phyloP scores from a whole-genome alignment of 2,113 vertebrate genomes.

The Perccottus glenii region DNA sequence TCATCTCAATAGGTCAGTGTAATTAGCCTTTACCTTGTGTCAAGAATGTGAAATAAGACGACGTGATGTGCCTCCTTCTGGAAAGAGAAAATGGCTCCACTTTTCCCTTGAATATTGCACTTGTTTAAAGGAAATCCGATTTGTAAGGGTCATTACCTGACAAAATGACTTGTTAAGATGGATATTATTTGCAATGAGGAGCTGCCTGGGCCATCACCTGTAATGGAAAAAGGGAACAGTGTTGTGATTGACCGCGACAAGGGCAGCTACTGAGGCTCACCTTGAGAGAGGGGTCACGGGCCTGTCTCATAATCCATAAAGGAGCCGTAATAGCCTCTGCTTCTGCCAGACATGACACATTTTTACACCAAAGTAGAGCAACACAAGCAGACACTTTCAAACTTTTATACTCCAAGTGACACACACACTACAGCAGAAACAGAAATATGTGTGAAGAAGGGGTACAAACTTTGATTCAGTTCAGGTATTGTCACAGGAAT shows the following conservation, averaged over 20 bases:
- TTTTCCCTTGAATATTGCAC: conserved; percentile 10
- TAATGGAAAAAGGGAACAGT: conserved; percentile 48
- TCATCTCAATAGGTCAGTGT: background rate
- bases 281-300: conserved; percentile 72
- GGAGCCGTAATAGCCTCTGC: conserved; percentile 64
- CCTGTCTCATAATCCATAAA: conserved; percentile 74
- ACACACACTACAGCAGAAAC: too few relatives aligned
- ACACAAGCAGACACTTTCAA: conserved; percentile 33
- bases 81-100: conserved; percentile 23
- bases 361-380: conserved; percentile 59
- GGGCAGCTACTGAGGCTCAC: conserved; percentile 68
- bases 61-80: background rate
- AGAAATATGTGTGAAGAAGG: too few relatives aligned
- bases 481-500: too few relatives aligned
- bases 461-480: too few relatives aligned
- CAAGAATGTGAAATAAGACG: conserved; percentile 9
- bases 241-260: conserved; percentile 61
- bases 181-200: conserved; percentile 50
- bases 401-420: conserved; percentile 18
- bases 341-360: conserved; percentile 59
- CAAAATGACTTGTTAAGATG: conserved; percentile 47
- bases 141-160: conserved; percentile 29
- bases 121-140: conserved; percentile 34
- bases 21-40: conserved; percentile 28
- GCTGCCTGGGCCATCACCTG: conserved; percentile 42